A percentile compares a stretch with the other conserved stretches of the same genome.
These are phyloP conservation scores for Myrmophylax atrothorax DNA, from an alignment of 2,113 vertebrate genomes.

Conservation along the genomic window DNA sequence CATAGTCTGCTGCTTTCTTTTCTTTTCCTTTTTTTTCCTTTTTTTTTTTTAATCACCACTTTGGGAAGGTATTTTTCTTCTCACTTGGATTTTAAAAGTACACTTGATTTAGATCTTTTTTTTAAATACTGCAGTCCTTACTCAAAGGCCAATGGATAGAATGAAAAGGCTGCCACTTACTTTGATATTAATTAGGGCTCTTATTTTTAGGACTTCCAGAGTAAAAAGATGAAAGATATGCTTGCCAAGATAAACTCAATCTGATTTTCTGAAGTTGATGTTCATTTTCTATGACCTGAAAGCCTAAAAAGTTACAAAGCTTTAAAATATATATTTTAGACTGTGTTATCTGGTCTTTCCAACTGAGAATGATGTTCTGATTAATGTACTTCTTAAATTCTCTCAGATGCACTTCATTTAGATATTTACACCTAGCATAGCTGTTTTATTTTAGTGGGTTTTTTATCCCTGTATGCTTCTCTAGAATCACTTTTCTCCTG, in stretches of 20 bases:
- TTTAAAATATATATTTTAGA: neutral
- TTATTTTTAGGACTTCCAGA: neutral
- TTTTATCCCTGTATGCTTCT: neutral
- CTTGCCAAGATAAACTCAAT: neutral
- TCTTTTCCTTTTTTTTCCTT: neutral
- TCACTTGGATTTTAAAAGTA: neutral
- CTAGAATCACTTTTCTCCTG: neutral
- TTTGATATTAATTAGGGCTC: neutral
- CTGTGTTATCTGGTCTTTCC: neutral
- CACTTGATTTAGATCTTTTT: neutral
- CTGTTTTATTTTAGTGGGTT: neutral
- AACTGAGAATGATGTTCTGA: neutral
- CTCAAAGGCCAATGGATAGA: neutral
- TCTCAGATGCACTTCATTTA: neutral
- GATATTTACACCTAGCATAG: neutral
- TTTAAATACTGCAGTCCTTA: neutral
- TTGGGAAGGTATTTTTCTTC: neutral
- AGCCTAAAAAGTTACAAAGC: neutral
- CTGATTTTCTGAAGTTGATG: neutral
- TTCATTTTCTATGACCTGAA: neutral
- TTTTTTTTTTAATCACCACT: neutral
- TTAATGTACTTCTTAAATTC: neutral
- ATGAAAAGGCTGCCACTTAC: neutral
- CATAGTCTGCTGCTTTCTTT: neutral
- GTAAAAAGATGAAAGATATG: neutral